Evolutionary conservation across 2,797 vertebrate species (phyloP), one percentile per base, ranked within the genome.

Genomic region (Sebastes kiyomatsui): DNA sequence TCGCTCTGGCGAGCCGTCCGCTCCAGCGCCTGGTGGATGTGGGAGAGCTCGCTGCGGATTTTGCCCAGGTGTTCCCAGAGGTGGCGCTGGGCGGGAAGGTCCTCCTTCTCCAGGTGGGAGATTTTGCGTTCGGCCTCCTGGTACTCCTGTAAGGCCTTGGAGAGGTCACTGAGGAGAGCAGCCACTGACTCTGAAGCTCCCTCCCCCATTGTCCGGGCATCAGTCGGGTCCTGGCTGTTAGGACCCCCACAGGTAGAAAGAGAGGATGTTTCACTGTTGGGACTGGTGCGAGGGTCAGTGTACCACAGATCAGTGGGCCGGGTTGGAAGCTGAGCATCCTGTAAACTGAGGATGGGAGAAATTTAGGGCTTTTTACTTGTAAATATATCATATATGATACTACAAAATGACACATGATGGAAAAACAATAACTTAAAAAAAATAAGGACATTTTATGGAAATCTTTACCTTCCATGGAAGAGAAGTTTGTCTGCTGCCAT

Each of bases 1-100:
- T 99, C 98, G 0, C 93, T 96, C 2, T 96, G 93, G 32, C 91
- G 94, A 3, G 94, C 79, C 0, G 97, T 96, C 84, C 89, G 94
- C 93, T 98, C 97, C 80, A 99, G 94, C 0, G 97, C 97, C 92
- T 96, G 96, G 77, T 99, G 98, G 80, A 99, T 98, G 86, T 97
- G 96, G 73, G 97, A 96, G 55, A 99, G 97, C 90, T 99, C 98
- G 0, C 91, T 95, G 55, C 97, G 97, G 86, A 99, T 99, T 93
- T 98, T 98, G 81, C 96, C 94, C 71, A 99, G 95, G 88, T 98
- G 97, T 11, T 98, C 97, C 88, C 97, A 96, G 54, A 99, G 96
- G 75, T 97, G 97, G 64, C 94, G 94, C 55, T 98, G 97, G n/a
- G 94, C 96, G 0, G 97, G 96, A 4, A 93, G 95, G 76, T 97